Evolutionary conservation across 2,113 vertebrate species (phyloP).

Genomic region (Leptodactylus fuscus): DNA sequence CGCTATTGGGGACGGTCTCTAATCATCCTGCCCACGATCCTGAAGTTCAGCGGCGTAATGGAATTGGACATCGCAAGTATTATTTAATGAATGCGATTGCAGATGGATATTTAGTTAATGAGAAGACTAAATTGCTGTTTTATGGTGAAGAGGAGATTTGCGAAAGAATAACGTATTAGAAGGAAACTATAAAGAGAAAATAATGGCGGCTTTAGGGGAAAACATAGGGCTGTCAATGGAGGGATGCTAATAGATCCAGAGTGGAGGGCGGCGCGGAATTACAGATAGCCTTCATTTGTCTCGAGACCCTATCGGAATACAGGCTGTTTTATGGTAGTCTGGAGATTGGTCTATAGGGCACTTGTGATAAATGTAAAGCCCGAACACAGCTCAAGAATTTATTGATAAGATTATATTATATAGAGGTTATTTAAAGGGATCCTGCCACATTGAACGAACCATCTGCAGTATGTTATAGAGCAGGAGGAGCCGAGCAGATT

Average conservation of each 20-base stretch:
- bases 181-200: neutral
- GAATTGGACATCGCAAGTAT: neutral
- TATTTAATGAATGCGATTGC: neutral
- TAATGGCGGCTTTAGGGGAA: neutral
- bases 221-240: neutral
- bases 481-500: too few relatives aligned
- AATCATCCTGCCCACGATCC: neutral
- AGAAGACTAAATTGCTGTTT: neutral
- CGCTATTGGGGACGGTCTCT: neutral
- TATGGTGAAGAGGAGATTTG: neutral
- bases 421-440: neutral
- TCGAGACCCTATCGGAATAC: neutral
- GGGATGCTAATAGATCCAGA: neutral
- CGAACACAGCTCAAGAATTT: neutral
- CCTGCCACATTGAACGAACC: neutral
- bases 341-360: neutral
- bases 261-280: neutral
- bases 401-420: neutral
- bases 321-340: neutral
- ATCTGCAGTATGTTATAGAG: neutral
- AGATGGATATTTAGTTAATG: slow-evolving; percentile 20
- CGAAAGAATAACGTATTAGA: neutral
- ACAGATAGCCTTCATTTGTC: neutral
- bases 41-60: neutral
- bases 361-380: neutral